Evolutionary conservation across 2,113 vertebrate genomes (phyloP).

Genomic region (Oenanthe melanoleuca): DNA sequence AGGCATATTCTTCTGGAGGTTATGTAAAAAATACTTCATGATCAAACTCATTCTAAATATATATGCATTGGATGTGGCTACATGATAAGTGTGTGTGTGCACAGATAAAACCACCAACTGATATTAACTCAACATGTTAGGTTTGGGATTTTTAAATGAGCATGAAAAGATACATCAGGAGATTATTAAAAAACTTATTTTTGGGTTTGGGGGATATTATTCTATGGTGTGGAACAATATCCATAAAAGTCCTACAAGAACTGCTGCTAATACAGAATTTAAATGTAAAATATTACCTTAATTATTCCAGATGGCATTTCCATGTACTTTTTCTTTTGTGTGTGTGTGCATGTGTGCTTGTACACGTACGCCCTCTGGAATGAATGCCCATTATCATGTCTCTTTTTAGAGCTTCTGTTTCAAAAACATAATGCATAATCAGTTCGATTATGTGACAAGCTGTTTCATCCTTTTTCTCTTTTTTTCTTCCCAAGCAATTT

Average conservation of each 20-base stretch:
- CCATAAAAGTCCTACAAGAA: not conserved
- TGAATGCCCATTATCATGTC: not conserved
- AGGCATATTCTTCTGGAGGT: not conserved
- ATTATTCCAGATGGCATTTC: not conserved
- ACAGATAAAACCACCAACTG: not conserved
- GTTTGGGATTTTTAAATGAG: not conserved
- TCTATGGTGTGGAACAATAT: not conserved
- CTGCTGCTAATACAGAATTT: not conserved
- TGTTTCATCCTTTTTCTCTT: not conserved
- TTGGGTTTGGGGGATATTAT: not conserved
- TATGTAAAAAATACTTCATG: not conserved
- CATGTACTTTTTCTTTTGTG: not conserved
- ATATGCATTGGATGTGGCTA: not conserved
- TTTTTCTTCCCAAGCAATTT: not conserved
- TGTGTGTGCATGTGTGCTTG: not conserved
- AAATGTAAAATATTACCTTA: not conserved
- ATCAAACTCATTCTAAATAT: not conserved
- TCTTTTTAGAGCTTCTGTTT: slow-evolving; percentile 31
- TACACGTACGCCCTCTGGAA: not conserved
- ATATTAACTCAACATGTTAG: not conserved
- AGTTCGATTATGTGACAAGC: slow-evolving; percentile 55
- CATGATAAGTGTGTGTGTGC: not conserved
- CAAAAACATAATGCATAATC: slow-evolving; percentile 57
- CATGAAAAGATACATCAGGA: not conserved
- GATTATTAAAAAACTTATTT: not conserved